Conservation (phyloP, 2,113 vertebrate species). For the Grammomys dolichurus region DNA sequence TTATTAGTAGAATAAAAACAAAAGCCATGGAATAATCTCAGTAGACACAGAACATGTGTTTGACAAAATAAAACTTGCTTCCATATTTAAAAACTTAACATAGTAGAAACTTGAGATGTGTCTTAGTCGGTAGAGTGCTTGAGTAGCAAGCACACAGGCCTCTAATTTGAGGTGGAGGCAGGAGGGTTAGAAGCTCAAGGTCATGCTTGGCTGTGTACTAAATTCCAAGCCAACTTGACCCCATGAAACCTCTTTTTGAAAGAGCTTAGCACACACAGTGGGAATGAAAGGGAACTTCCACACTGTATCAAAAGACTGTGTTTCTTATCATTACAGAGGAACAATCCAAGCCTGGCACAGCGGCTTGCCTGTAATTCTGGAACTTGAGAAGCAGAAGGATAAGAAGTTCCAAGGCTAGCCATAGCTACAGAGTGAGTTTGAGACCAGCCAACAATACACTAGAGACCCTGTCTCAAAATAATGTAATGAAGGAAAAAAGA, state of each 20-base stretch:
- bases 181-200: background rate
- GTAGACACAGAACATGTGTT: constrained; percentile 17
- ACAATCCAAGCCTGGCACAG: background rate
- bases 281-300: constrained; percentile 35
- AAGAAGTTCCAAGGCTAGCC: background rate
- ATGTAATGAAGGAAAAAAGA: background rate
- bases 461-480: background rate
- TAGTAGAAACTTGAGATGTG: background rate
- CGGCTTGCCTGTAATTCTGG: background rate
- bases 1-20: constrained; percentile 55
- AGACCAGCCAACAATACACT: background rate
- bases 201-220: background rate
- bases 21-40: constrained; percentile 28
- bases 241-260: background rate
- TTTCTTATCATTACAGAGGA: constrained; percentile 38
- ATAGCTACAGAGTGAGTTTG: background rate
- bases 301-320: background rate
- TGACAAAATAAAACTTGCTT: constrained; percentile 13
- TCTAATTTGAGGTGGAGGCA: background rate
- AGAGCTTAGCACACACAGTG: background rate
- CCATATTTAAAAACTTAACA: constrained; percentile 24
- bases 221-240: background rate
- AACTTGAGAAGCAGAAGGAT: background rate
- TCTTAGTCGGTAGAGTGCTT: background rate
- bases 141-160: background rate